Evolutionary conservation across 2,888 invertebrate species (phyloP).

Genomic region (Zaprionus bogoriensis): DNA sequence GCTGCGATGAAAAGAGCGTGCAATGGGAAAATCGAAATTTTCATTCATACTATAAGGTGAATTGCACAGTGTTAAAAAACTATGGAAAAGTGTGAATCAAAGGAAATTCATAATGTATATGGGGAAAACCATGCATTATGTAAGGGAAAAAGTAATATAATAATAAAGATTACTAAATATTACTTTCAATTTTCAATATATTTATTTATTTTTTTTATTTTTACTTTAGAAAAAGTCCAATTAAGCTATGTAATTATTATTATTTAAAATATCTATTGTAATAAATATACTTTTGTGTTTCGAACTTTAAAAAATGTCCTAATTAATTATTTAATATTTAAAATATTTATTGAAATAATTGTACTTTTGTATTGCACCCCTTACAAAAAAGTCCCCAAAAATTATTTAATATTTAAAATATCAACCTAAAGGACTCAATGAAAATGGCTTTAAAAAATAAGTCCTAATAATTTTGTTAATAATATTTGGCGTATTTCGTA

Average conservation of each 20-base stretch:
- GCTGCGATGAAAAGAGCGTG: conserved; percentile 55
- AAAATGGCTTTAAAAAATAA: no score
- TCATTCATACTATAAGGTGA: conserved; percentile 74
- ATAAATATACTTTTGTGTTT: no score
- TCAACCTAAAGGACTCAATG: no score
- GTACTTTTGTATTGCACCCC: no score
- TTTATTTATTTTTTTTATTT: background rate
- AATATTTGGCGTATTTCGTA: no score
- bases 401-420: no score
- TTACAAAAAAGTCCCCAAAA: no score
- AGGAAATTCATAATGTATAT: no score
- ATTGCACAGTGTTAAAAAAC: conserved; percentile 60
- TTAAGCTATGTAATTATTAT: background rate
- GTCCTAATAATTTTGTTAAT: no score
- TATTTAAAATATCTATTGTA: background rate
- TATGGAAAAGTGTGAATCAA: background rate
- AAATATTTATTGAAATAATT: no score
- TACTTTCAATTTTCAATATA: background rate
- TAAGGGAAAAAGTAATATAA: background rate
- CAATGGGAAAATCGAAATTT: conserved; percentile 75
- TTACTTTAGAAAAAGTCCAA: background rate
- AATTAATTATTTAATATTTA: background rate
- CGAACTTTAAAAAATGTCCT: no score
- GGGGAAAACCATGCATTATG: no score
- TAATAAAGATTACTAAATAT: background rate